Base-by-base conservation (phyloP, 2,797 vertebrate species). In the Neosalanx taihuensis region DNA sequence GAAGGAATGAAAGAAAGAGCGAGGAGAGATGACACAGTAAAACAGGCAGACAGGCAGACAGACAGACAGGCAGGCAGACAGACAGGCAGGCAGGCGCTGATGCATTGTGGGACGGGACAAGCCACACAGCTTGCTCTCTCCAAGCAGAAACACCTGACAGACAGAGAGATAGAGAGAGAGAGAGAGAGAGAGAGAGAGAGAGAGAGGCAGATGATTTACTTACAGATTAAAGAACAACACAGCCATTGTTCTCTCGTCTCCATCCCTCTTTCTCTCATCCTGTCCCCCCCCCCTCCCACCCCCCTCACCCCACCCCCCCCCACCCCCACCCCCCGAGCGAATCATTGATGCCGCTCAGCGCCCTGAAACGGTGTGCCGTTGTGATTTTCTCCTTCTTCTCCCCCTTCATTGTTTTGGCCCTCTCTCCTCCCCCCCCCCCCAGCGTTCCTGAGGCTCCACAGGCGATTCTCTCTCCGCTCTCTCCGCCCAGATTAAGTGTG, bases 401-500 rank as follows among this genome's bases (percentile, higher is more conserved):
- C 64, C 78, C 69, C 82, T 88, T 86, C 84, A 87, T 89, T 87
- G 84, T 82, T 29, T 30, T 18, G 69, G 77, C 61, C 62, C 75
- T 79, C 71, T 74, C 63, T 58, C 70, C 69, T 66, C 72, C n/a
- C 78, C 76, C 83, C 76, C 83, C 80, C 85, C 85, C 80, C 82
- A 81, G 81, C 82, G 62, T 79, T 86, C 87, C 83, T 13, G 78
- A 83, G 89, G 85, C 88, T 79, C 81, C 77, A 65, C 71, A 77
- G 81, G 81, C 81, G 83, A 80, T 81, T 84, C 76, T 76, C 88
- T 87, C 83, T 81, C 83, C 71, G 83, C 88, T 85, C 86, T 91
- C 89, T 89, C 85, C 81, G 72, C 88, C 81, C 81, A 80, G 88
- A 91, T 91, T 90, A 89, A 90, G 86, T 90, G 90, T 91, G 91